Evolutionary conservation across 2,888 invertebrate genomes (phyloP).

Genomic region (Octodonta nipae): DNA sequence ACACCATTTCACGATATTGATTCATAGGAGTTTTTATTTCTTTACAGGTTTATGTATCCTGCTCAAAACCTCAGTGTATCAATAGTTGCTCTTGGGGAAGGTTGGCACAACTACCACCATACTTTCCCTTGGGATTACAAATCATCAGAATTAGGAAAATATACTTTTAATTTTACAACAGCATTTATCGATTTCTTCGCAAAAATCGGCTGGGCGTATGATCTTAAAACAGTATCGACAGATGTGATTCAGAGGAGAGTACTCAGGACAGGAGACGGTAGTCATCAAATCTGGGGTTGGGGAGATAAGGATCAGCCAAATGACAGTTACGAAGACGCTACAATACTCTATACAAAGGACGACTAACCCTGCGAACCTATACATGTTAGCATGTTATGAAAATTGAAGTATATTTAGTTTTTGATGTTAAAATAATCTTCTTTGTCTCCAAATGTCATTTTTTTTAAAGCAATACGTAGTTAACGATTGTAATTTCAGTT

Average conservation of each 20-base stretch:
- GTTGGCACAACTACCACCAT: slow-evolving; percentile 79
- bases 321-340: slow-evolving; percentile 27
- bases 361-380: too few species aligned
- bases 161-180: slow-evolving; percentile 54
- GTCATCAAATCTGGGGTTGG: slow-evolving; percentile 58
- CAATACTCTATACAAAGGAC: slow-evolving; percentile 25
- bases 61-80: slow-evolving; percentile 60
- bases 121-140: slow-evolving; percentile 51
- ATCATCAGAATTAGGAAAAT: slow-evolving; percentile 38
- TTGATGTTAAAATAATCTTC: too few species aligned
- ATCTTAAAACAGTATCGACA: slow-evolving; percentile 49
- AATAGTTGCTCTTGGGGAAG: slow-evolving; percentile 62
- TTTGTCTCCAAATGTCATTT: too few species aligned
- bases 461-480: too few species aligned
- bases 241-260: slow-evolving; percentile 45
- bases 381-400: too few species aligned
- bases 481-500: too few species aligned
- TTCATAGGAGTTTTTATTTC: too few species aligned
- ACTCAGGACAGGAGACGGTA: slow-evolving; percentile 47
- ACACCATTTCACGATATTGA: too few species aligned
- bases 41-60: slow-evolving; percentile 58
- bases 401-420: too few species aligned
- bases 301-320: slow-evolving; percentile 52
- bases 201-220: slow-evolving; percentile 68
- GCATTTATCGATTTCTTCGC: slow-evolving; percentile 69